Evolutionary conservation across 2,888 invertebrate species (phyloP).

Genomic region (Melanostoma scalare): DNA sequence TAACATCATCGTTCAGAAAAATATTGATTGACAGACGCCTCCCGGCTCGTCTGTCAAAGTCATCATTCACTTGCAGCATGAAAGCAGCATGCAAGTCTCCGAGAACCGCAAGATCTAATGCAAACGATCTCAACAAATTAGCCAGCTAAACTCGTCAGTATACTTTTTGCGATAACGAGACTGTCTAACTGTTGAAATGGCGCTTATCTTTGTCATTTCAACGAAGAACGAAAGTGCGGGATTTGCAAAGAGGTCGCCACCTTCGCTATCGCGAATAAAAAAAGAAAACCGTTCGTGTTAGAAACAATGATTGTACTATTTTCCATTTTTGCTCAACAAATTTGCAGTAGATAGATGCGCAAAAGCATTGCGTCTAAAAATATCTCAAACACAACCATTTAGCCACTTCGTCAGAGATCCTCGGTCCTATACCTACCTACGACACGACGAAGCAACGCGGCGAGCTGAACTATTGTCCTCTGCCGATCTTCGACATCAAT

Average conservation of each 20-base stretch:
- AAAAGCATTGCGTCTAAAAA: conserved; percentile 50
- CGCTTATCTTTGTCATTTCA: conserved; percentile 63
- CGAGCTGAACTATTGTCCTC: conserved; percentile 66
- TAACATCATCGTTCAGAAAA: conserved; percentile 9
- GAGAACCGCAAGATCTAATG: not conserved
- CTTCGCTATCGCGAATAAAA: conserved; percentile 27
- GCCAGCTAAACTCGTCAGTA: conserved; percentile 49
- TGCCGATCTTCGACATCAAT: conserved; percentile 61
- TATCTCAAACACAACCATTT: conserved; percentile 22
- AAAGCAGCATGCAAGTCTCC: conserved; percentile 10
- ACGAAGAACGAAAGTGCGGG: conserved; percentile 9
- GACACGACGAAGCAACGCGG: not conserved
- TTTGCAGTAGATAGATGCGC: conserved; percentile 45
- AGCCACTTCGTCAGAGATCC: conserved; percentile 16
- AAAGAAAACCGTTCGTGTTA: conserved; percentile 7
- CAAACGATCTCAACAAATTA: conserved; percentile 51
- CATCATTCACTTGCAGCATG: conserved; percentile 31
- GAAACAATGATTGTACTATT: conserved; percentile 12
- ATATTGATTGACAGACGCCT: conserved; percentile 58
- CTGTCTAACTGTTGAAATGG: conserved; percentile 46
- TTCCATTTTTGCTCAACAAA: conserved; percentile 6
- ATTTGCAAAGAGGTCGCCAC: conserved; percentile 56
- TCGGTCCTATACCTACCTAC: not conserved
- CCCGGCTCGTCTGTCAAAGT: conserved; percentile 61
- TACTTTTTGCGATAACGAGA: conserved; percentile 26